phyloP scores from a whole-genome alignment of 2,888 invertebrate genomes.

The Noctua janthe region DNA sequence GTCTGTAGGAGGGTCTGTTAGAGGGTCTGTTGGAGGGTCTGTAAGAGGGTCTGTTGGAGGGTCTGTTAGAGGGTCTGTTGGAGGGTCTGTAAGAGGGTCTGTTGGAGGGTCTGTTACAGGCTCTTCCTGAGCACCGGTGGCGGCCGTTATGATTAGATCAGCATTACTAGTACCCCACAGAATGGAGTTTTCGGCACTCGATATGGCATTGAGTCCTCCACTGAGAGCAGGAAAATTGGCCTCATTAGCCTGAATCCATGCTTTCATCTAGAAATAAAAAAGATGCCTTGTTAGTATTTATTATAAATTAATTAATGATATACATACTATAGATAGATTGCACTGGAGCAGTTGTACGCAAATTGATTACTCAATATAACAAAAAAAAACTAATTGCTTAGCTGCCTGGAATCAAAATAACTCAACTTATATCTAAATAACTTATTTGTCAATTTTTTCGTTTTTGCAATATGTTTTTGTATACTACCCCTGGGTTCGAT shows the following conservation, averaged over 20 bases:
- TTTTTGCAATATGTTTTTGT: not conserved
- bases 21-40: not conserved
- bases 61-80: not conserved
- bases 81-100: not conserved
- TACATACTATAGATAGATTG: not conserved
- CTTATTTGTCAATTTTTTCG: not conserved
- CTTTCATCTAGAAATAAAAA: slow-evolving; percentile 80
- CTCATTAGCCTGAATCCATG: slow-evolving; percentile 78
- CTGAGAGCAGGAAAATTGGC: slow-evolving; percentile 74
- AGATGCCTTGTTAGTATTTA: not conserved
- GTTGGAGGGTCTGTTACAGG: not conserved
- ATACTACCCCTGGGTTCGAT: not conserved
- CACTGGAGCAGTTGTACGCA: not conserved
- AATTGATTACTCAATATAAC: not conserved
- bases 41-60: not conserved
- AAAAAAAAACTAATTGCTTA: not conserved
- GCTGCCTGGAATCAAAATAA: not conserved
- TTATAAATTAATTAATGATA: not conserved
- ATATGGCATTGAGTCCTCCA: slow-evolving; percentile 77
- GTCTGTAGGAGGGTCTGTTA: not conserved
- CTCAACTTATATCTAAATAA: not conserved
- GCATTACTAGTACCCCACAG: slow-evolving; percentile 81
- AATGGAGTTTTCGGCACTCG: slow-evolving; percentile 77
- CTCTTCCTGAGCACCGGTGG: slow-evolving; percentile 55
- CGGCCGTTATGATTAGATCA: slow-evolving; percentile 76